Evolutionary conservation across 2,113 vertebrate species (phyloP).

Genomic region (Equus quagga): DNA sequence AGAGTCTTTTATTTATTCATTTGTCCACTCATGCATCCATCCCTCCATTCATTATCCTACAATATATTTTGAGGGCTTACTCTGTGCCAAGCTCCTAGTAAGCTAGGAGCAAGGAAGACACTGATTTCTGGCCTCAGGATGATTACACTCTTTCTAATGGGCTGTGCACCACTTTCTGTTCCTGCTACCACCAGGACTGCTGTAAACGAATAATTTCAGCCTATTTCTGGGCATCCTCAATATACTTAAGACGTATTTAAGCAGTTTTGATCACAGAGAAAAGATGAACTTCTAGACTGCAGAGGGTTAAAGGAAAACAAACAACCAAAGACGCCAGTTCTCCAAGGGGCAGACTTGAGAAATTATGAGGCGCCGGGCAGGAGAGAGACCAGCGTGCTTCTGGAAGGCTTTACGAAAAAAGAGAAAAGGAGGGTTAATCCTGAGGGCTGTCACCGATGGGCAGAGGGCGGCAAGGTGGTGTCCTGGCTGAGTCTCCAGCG

Average conservation of each 20-base stretch:
- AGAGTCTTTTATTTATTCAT: background rate
- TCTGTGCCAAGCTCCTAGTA: background rate
- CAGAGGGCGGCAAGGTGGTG: background rate
- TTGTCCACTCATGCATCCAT: background rate
- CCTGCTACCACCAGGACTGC: background rate
- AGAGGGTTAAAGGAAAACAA: background rate
- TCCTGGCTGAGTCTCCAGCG: background rate
- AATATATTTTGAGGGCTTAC: too few species aligned
- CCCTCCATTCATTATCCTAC: background rate
- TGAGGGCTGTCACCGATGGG: background rate
- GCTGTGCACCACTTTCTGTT: background rate
- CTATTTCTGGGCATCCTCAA: background rate
- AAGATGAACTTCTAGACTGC: background rate
- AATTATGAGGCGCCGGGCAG: background rate
- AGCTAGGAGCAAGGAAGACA: background rate
- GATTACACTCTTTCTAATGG: background rate
- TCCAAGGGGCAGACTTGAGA: background rate
- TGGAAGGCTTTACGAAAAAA: background rate
- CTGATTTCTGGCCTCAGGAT: background rate
- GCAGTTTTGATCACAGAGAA: background rate
- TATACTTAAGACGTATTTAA: background rate
- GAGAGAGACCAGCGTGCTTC: background rate
- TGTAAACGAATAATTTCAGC: background rate
- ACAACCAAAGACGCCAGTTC: background rate
- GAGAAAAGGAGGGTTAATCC: background rate